Conservation (phyloP, 2,113 vertebrate genomes). For the Sinocyclocheilus grahami region DNA sequence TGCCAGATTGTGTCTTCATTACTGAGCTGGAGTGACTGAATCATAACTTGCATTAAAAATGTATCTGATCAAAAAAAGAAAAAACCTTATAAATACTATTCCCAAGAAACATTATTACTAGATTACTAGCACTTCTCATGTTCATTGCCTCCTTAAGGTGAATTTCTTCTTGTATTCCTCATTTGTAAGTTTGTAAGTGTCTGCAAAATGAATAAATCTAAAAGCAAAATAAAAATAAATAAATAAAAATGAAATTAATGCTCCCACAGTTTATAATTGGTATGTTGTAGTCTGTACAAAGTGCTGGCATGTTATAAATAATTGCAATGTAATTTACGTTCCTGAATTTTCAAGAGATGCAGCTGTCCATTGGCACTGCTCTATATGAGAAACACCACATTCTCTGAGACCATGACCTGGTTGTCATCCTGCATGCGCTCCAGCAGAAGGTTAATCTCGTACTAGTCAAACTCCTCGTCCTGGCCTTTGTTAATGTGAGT, state of each 20-base stretch:
- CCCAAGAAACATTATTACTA: neutral
- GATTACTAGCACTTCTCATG: no score
- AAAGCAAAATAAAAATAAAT: no score
- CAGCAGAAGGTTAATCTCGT: slow-evolving; percentile 64
- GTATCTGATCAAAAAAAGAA: no score
- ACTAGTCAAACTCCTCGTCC: slow-evolving; percentile 57
- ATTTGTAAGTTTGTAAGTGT: no score
- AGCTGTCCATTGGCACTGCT: neutral
- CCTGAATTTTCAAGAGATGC: no score
- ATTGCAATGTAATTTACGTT: neutral
- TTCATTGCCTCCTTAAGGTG: no score
- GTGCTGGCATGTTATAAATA: neutral
- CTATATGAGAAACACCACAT: slow-evolving; percentile 71
- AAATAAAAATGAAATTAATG: neutral
- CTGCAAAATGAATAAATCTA: neutral
- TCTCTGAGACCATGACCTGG: slow-evolving; percentile 73
- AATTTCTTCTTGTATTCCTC: no score
- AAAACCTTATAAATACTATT: no score
- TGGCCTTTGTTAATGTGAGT: slow-evolving; percentile 62
- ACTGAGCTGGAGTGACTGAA: neutral
- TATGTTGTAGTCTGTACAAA: neutral
- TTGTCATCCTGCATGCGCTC: slow-evolving; percentile 71
- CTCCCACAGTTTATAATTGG: slow-evolving; percentile 52
- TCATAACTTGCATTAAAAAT: neutral
- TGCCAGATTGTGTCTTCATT: neutral